These are phyloP conservation scores for Aphis gossypii DNA, from an alignment of 1,140 invertebrate species.

Conservation along the genomic window DNA sequence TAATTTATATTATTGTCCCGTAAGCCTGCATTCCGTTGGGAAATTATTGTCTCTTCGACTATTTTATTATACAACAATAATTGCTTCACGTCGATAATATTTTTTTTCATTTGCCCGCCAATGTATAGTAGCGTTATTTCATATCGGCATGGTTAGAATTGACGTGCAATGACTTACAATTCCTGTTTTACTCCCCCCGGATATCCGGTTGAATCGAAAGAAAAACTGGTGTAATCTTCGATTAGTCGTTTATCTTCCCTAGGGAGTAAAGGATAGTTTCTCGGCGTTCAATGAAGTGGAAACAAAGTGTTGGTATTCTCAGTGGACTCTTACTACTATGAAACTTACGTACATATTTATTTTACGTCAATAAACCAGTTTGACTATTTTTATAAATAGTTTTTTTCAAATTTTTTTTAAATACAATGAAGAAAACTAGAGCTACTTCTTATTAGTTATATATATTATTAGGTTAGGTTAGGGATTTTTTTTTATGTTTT, in stretches of 20 bases:
- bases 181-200: neutral
- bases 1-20: neutral
- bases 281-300: conserved; percentile 15
- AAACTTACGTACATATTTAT: neutral
- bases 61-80: conserved; percentile 22
- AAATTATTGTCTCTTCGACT: neutral
- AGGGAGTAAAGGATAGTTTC: neutral
- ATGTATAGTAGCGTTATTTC: neutral
- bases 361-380: conserved; percentile 20
- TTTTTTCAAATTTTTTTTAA: neutral
- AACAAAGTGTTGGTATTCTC: conserved; percentile 40
- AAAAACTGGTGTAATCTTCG: conserved; percentile 23
- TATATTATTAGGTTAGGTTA: neutral
- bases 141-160: neutral
- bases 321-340: neutral
- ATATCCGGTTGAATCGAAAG: neutral
- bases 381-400: conserved; percentile 10
- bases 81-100: neutral
- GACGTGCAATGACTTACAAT: conserved; percentile 22
- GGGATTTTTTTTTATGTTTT: neutral
- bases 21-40: neutral
- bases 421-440: neutral
- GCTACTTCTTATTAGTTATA: neutral
- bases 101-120: neutral
- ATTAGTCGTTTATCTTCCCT: conserved; percentile 18